Conservation (phyloP, 2,888 invertebrate genomes). For the Aleiodes leptofemur region DNA sequence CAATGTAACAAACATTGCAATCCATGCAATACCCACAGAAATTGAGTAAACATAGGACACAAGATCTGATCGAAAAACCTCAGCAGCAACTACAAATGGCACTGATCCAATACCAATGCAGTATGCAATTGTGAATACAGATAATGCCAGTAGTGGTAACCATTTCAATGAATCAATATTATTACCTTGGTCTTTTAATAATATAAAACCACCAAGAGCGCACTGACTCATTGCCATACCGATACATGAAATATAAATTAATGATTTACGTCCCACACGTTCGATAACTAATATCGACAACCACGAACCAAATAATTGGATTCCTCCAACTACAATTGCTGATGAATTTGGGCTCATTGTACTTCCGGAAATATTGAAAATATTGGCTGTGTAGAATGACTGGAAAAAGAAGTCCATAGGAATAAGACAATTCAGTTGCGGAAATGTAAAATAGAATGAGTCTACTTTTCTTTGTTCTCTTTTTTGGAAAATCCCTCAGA, state of each 20-base stretch:
- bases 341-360: conserved; percentile 76
- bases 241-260: conserved; percentile 75
- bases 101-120: conserved; percentile 77
- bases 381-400: conserved; percentile 76
- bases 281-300: conserved; percentile 77
- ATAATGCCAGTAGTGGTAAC: conserved; percentile 77
- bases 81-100: conserved; percentile 76
- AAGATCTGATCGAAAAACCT: conserved; percentile 75
- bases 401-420: conserved; percentile 53
- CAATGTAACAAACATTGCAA: conserved; percentile 62
- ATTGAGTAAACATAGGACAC: conserved; percentile 61
- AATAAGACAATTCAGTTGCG: no score
- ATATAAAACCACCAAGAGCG: conserved; percentile 64
- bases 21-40: conserved; percentile 63
- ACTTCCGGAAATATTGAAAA: conserved; percentile 78
- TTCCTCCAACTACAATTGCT: conserved; percentile 79
- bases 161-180: conserved; percentile 73
- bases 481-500: no score
- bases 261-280: conserved; percentile 78
- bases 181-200: conserved; percentile 41
- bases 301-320: conserved; percentile 77
- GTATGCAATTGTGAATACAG: conserved; percentile 77
- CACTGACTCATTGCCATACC: conserved; percentile 70
- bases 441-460: no score
- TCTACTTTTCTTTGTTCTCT: no score